Conservation (phyloP, 2,888 invertebrate genomes). For the Labia minor region DNA sequence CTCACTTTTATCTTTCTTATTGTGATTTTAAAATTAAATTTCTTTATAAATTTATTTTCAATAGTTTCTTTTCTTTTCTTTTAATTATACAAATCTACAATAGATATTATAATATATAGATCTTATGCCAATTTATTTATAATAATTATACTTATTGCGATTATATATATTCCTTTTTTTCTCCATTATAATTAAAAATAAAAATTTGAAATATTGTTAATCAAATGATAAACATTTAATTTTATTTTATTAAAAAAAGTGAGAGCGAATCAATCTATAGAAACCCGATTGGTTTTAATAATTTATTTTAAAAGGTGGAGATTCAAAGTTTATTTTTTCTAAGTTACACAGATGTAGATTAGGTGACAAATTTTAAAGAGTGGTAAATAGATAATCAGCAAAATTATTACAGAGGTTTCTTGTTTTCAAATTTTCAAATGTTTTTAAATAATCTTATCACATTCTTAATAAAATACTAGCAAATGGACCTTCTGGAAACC, state of each 20-base stretch:
- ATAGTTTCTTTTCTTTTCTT: too few species aligned
- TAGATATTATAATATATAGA: too few species aligned
- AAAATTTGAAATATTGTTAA: neutral
- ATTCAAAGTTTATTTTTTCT: neutral
- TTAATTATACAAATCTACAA: too few species aligned
- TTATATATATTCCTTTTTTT: neutral
- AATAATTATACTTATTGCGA: too few species aligned
- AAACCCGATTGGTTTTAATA: neutral
- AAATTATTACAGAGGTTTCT: neutral
- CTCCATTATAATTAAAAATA: neutral
- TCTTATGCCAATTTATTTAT: too few species aligned
- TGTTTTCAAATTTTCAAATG: neutral
- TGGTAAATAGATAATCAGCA: neutral
- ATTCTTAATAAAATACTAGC: constrained; percentile 5
- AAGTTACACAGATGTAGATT: neutral
- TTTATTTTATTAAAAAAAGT: too few species aligned
- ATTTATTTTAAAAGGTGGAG: neutral
- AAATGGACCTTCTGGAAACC: neutral
- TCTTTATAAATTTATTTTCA: neutral
- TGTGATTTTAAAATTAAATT: neutral
- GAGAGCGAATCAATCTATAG: neutral
- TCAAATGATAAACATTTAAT: too few species aligned
- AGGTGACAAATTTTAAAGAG: neutral
- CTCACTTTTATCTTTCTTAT: neutral
- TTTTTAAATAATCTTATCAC: constrained; percentile 13